Percentiles rank a stretch among this genome's conserved stretches.
Conservation (phyloP, 2,797 vertebrate genomes). For the Todus mexicanus region DNA sequence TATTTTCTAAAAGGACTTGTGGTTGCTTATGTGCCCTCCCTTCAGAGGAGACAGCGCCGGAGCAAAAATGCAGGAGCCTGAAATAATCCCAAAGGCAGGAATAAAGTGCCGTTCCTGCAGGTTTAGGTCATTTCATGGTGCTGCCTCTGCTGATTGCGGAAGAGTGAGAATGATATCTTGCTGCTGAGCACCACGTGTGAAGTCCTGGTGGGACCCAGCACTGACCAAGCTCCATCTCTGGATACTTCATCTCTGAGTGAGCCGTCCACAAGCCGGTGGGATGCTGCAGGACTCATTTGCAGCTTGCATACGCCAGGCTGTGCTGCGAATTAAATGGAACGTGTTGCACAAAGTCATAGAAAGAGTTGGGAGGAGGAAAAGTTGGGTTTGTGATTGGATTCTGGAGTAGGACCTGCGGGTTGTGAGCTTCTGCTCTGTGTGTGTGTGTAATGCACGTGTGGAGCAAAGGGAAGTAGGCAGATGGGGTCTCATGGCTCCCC, state of each 20-base stretch:
- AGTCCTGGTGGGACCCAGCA: background rate
- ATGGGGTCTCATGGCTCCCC: background rate
- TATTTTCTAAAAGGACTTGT: background rate
- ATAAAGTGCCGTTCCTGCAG: background rate
- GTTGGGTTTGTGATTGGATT: background rate
- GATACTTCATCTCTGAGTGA: background rate
- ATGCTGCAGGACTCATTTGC: background rate
- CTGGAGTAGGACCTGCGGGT: background rate
- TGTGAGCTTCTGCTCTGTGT: background rate
- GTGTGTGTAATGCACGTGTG: background rate
- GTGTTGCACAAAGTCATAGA: background rate
- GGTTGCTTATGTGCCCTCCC: background rate
- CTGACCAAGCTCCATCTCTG: background rate
- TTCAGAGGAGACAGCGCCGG: background rate
- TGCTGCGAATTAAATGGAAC: background rate
- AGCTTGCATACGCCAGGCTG: background rate
- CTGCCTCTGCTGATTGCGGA: background rate
- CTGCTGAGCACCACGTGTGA: background rate
- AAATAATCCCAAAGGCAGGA: background rate
- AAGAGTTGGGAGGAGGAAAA: background rate
- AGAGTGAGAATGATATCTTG: background rate
- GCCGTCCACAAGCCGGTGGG: background rate
- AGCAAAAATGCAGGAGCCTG: background rate
- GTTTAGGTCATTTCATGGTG: background rate
- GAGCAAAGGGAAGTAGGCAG: background rate